Base-by-base conservation (phyloP, 1,140 invertebrate species). In the Dinoponera quadriceps region DNA sequence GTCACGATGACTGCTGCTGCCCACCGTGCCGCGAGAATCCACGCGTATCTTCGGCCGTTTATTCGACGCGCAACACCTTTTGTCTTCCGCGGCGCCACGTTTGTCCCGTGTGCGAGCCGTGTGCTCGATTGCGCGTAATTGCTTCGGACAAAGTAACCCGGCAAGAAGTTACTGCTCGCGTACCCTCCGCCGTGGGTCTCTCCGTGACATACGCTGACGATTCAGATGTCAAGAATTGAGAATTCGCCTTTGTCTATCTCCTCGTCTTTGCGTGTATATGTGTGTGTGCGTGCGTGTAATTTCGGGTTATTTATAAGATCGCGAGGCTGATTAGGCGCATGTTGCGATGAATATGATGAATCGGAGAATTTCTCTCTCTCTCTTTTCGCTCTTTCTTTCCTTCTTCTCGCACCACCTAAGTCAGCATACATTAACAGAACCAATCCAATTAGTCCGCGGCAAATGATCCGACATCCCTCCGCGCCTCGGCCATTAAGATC, bases 21-120 rank as follows among this genome's bases (percentile, higher is more conserved):
- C 38, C 44, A 33, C 68, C 63, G 63, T 49, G 68, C 85, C 75
- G 48, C 85, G 75, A 82, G 68, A 87, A 87, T 87, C 86, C 85
- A 80, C 86, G 74, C 86, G 86, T 74, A 85, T 87, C 85, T 84
- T 77, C 38, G 69, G 63, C 69, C 82, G 75, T 88, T 87, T 87
- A 87, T 86, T 80, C 69, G 66, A 66, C 85, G 78, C 86, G 85
- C 63, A 88, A 87, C 65, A 87, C 57, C 86, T 87, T 82, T 83
- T 68, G 84, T 86, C 85, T 86, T 71, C 25, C 71, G 78, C 74
- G 51, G 82, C 75, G 75, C 65, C 65, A 82, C 71, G 65, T 73
- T 63, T 63, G 33, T 65, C 72, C 1, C 63, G n/a, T 49, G 54
- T 11, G 25, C 20, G 78, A 85, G 73, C 74, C 75, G 80, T 22